Conservation (phyloP, 2,888 invertebrate genomes). For the Coelopa pilipes region DNA sequence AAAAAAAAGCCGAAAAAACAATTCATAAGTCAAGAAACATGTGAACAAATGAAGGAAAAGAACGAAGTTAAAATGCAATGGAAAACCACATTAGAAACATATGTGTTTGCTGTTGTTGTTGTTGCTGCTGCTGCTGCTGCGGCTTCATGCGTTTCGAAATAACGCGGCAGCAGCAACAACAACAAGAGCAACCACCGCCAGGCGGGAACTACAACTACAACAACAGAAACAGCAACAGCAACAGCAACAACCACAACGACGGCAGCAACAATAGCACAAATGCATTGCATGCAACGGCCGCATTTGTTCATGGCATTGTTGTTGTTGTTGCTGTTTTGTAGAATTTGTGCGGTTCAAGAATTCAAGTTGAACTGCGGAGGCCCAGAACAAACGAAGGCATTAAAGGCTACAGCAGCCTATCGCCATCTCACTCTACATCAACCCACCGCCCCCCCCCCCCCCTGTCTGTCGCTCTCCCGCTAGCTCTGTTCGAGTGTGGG, state of each 20-base stretch:
- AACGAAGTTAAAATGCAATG: slow-evolving; percentile 25
- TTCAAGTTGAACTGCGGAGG: slow-evolving; percentile 16
- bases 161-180: slow-evolving; percentile 5
- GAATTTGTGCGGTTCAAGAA: slow-evolving; percentile 4
- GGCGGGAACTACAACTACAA: background rate
- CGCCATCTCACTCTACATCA: too few relatives aligned
- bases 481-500: background rate
- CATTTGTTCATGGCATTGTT: background rate
- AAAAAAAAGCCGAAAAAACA: slow-evolving; percentile 18
- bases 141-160: slow-evolving; percentile 23
- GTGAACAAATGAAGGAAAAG: slow-evolving; percentile 13
- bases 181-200: slow-evolving; percentile 4
- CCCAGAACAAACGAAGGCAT: background rate
- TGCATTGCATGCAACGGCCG: too few relatives aligned
- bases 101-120: slow-evolving; percentile 43
- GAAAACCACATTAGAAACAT: slow-evolving; percentile 45
- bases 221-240: background rate
- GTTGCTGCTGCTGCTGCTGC: slow-evolving; percentile 28
- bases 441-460: too few relatives aligned
- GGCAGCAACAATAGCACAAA: slow-evolving; percentile 12
- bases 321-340: background rate
- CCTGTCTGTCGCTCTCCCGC: too few relatives aligned
- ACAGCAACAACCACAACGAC: slow-evolving; percentile 18
- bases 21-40: background rate
- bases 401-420: too few relatives aligned